Evolutionary conservation across 1,140 invertebrate species (phyloP), one percentile per base, ranked within the genome.

Genomic region (Brachionus paranguensis): DNA sequence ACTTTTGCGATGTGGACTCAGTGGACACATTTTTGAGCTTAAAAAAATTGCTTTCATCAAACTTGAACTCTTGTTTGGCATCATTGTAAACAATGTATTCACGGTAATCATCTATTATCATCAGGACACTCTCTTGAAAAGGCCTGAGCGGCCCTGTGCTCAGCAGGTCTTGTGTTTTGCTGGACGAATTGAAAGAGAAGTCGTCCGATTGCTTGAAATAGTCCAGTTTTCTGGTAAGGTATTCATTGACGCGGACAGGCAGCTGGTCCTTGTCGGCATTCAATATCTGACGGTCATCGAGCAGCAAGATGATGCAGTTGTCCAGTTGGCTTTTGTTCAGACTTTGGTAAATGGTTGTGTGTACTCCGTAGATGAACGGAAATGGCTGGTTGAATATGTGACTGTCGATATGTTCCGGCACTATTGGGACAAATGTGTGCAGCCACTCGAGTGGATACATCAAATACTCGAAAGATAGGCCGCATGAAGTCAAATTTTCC

Each of bases 391-490:
- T 81, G 33, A 81, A 81, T 14, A 81, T 33, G 27, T 60, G 37
- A 43, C n/a, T 12, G 20, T 81, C 78, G 6, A 81, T 81, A 11
- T 81, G 78, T 27, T 81, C 78, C 4, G 78, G 78, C 10, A 81
- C 64, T 29, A 81, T 81, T 10, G 78, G 78, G 1, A 68, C 78
- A 68, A 81, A 81, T 64, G 78, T 81, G 33, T 81, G 78, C 53
- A 81, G n/a, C 78, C 78, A 81, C 29, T 81, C 78, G 4, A 81
- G 41, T 65, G 78, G 78, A 64, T 81, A 81, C n/a, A 81, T 60
- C 24, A 81, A 68, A 12, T 81, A 47, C 27, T 81, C 78, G 20
- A 81, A 81, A 17, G 78, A 81, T 14, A 81, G 43, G 11, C 53
- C 78, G 12, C 78, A 81, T 24, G 78, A 60, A 6, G 78, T 81